Evolutionary conservation across 2,113 vertebrate species (phyloP), one percentile per base, ranked within the genome.

Genomic region (Chelonoidis abingdonii): DNA sequence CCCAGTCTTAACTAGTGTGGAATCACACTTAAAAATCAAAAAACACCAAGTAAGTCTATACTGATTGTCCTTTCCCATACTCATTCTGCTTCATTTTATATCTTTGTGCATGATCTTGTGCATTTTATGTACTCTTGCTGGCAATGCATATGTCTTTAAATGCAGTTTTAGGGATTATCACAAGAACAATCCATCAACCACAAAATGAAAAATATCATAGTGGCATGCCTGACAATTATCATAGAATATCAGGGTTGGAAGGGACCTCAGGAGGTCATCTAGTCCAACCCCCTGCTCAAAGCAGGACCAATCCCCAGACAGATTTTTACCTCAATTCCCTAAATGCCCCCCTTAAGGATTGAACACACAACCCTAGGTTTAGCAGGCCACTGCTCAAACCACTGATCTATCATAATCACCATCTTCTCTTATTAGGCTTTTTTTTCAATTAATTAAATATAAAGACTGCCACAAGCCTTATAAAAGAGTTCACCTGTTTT

Each of bases 401-500:
- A 41, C 41, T 41, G 41, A 41, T 41, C 41, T 41, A 41, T 41
- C 96, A 79, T 90, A 89, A 90, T 93, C 59, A 86, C 54, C 80
- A 38, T 14, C 24, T 96, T 59, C 24, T 65, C 49, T 97, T 96
- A 97, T 95, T 94, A 95, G 90, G 10, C 35, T 88, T 96, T 97
- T 53, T 49, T 89, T 95, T 95, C 53, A 49, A 97, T 95, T 96
- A 96, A 97, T 98, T 98, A 97, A 94, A 95, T 86, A 56, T 94
- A 97, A 98, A 97, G 86, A 89, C 94, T 97, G 91, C 75, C 86
- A 95, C 65, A 93, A 88, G 80, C 65, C 92, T 97, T 97, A 95
- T 93, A 94, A 97, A 97, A 95, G 22, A 50, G 38, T 93, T 98
- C 75, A 95, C 96, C 87, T 96, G 69, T 87, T 98, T 97, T 97